phyloP scores from a whole-genome alignment of 2,797 vertebrate species.

The Galaxias olidus region DNA sequence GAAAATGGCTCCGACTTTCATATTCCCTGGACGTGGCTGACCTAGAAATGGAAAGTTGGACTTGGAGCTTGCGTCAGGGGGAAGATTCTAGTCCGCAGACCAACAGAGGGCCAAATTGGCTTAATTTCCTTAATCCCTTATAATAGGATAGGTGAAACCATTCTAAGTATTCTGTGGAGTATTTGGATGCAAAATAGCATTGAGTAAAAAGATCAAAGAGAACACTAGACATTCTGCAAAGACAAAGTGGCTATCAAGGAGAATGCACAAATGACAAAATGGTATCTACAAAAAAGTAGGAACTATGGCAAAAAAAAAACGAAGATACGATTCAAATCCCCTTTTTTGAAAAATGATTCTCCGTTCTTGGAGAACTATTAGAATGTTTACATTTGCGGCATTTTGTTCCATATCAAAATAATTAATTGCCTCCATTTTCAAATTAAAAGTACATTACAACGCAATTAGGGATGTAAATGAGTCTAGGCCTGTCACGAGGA shows the following conservation, averaged over 20 bases:
- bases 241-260: constrained; percentile 73
- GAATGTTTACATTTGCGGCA: constrained; percentile 82
- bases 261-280: constrained; percentile 62
- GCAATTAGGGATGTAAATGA: constrained; percentile 85
- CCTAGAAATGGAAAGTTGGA: constrained; percentile 56
- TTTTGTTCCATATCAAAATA: constrained; percentile 81
- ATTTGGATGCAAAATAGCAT: constrained; percentile 70
- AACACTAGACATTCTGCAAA: constrained; percentile 51
- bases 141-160: constrained; percentile 70
- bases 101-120: constrained; percentile 59
- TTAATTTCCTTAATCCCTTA: constrained; percentile 74
- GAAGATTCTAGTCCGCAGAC: constrained; percentile 15
- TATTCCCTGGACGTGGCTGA: constrained; percentile 58
- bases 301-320: constrained; percentile 60
- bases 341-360: constrained; percentile 78
- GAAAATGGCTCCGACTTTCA: constrained; percentile 51
- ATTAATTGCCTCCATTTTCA: constrained; percentile 83
- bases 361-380: constrained; percentile 76
- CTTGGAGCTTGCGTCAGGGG: constrained; percentile 34
- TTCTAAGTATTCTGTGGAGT: constrained; percentile 70
- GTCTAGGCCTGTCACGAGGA: constrained; percentile 67
- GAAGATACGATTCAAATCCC: constrained; percentile 72
- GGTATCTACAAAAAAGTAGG: constrained; percentile 31
- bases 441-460: constrained; percentile 86
- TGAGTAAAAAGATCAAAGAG: constrained; percentile 68